Evolutionary conservation across 2,113 vertebrate genomes (phyloP).

Genomic region (Melozone crissalis): DNA sequence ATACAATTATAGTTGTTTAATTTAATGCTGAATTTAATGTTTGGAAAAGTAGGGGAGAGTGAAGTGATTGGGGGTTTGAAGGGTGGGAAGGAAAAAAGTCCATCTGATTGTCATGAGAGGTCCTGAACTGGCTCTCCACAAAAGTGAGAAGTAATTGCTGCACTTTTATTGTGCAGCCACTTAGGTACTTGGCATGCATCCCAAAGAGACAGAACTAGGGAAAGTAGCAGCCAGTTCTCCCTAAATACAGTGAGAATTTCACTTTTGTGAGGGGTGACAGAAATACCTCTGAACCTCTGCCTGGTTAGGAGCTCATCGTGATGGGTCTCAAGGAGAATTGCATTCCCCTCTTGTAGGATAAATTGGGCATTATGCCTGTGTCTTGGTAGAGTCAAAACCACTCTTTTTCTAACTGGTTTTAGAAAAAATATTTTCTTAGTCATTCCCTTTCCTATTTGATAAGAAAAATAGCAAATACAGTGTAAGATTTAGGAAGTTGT

Average conservation of each 20-base stretch:
- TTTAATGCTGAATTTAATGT: background rate
- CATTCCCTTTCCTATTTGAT: background rate
- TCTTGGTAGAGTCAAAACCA: background rate
- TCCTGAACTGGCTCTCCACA: background rate
- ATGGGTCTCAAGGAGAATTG: background rate
- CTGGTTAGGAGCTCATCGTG: background rate
- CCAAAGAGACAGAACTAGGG: background rate
- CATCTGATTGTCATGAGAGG: background rate
- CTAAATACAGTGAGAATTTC: background rate
- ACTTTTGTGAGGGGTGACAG: background rate
- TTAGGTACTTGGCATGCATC: background rate
- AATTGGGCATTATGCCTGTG: background rate
- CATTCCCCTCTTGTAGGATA: background rate
- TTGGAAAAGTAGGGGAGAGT: background rate
- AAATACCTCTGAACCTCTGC: background rate
- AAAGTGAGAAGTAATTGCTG: background rate
- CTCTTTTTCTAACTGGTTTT: background rate
- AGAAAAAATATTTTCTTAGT: background rate
- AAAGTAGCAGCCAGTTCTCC: background rate
- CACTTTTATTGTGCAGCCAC: background rate
- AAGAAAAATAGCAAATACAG: background rate
- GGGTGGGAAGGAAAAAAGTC: background rate
- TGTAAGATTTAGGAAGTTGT: background rate
- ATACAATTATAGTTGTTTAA: background rate
- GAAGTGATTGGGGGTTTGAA: background rate